A percentile compares a stretch with the other conserved stretches of the same genome.
Conservation (phyloP, 2,888 invertebrate species). For the Tholera decimalis region DNA sequence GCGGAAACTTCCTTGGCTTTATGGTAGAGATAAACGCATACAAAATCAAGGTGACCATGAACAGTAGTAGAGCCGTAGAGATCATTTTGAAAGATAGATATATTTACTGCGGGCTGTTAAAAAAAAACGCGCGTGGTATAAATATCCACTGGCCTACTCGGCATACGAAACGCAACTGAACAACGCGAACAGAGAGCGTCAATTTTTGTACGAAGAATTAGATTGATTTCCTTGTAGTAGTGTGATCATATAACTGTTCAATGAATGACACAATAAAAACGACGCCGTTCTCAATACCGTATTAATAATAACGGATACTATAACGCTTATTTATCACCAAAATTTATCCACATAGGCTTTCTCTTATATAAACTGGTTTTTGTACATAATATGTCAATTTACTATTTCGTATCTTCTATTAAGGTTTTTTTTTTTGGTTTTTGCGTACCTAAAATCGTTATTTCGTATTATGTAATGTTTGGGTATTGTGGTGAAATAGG, state of each 20-base stretch:
- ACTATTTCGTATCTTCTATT: not conserved
- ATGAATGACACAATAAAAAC: constrained; percentile 8
- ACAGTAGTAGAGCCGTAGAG: constrained; percentile 51
- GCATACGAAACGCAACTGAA: constrained; percentile 67
- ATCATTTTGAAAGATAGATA: constrained; percentile 64
- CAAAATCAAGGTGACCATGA: constrained; percentile 59
- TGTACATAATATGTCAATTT: constrained; percentile 4
- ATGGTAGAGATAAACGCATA: constrained; percentile 65
- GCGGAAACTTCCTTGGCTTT: constrained; percentile 88
- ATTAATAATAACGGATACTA: not conserved
- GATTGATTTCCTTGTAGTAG: constrained; percentile 42
- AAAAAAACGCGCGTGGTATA: constrained; percentile 55
- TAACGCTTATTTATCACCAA: not conserved
- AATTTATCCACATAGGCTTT: not conserved
- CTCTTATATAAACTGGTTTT: not conserved
- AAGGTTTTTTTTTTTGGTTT: not conserved
- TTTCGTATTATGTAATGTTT: constrained; percentile 14
- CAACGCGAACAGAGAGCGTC: constrained; percentile 45
- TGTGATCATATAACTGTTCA: constrained; percentile 38
- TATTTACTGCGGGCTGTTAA: constrained; percentile 51
- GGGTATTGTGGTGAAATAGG: constrained; percentile 5
- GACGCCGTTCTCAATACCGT: not conserved
- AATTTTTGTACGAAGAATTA: constrained; percentile 54
- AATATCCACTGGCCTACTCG: constrained; percentile 66
- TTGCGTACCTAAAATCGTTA: not conserved